Base-by-base conservation (phyloP, 2,888 invertebrate genomes). In the Heliconius cydno region DNA sequence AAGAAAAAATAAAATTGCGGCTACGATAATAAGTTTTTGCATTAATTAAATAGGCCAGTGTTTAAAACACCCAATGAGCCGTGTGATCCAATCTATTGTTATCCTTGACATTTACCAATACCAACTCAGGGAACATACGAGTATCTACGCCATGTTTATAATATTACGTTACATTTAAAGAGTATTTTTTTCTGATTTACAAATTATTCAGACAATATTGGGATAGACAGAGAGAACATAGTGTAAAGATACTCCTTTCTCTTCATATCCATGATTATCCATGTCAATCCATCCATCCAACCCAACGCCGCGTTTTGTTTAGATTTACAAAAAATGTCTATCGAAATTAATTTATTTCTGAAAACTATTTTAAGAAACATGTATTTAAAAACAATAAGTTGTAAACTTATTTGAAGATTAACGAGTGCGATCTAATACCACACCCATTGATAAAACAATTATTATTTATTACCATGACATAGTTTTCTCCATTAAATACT, bases 51-150 rank as follows among this genome's bases (percentile, higher is more conserved):
- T 41, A 70, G n/a, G 68, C 68, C 68, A 38, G 38, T 38, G 68
- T 68, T 68, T 41, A 68, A 41, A 70, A 70, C 15, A 41, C n/a
- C 15, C 41, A 70, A 70, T 41, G 41, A 70, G 38, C 68, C 41
- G 68, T 41, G 41, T 70, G 68, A 70, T 70, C 38, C 41, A 41
- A 70, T 70, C 68, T 70, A 70, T 70, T 25, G 68, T 70, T 70
- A 70, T n/a, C 68, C 68, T 70, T 70, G 68, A 70, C 68, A 70
- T 70, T 70, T 70, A 70, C 38, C 41, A n/a, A 60, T 52, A 52
- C 22, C 22, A 52, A 68, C 38, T 22, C n/a, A 25, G 68, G 68
- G 68, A 67, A 67, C 34, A 34, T 34, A 34, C 34, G 34, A 52
- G 19, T 19, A 67, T 38, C 3, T n/a, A n/a, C 22, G 34, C n/a